Evolutionary conservation across 1,140 invertebrate species (phyloP), one percentile per base, ranked within the genome.

Genomic region (Rhagoletis pomonella): DNA sequence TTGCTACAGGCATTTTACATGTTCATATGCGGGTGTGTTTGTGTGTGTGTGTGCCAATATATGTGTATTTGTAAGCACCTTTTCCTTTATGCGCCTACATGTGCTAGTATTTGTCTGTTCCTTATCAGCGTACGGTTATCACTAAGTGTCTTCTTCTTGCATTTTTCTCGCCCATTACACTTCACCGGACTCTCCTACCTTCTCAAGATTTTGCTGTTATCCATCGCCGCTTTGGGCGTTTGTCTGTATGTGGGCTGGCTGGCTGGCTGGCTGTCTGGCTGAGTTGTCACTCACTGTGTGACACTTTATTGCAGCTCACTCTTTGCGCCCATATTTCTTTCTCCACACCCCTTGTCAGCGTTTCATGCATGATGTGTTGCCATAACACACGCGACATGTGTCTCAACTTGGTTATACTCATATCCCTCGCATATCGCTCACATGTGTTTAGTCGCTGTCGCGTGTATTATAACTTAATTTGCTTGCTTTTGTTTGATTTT

Each of bases 381-480:
- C 73, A 81, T 81, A 81, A 81, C 73, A 81, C 9, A 81, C 73
- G 73, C 73, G 73, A 81, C 73, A 81, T 81, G 73, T 81, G 73
- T 81, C 73, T 50, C 50, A 58, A 81, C 73, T 81, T 42, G n/a
- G 44, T 81, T 55, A 50, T n/a, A 81, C 55, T 14, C 44, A 55
- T 58, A 47, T 81, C 50, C 29, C 50, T n/a, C 10, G 4, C 17
- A 4, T n/a, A 55, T 29, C 44, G 10, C 44, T 55, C 73, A 7
- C 17, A 50, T 55, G 17, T 50, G 44, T 50, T 55, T 81, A 55
- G 50, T n/a, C 17, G 47, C 73, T 81, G 73, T 81, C 73, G 19
- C 73, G n/a, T 81, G 44, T 58, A 81, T 81, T 81, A 81, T 81
- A 58, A 81, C 73, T 81, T 81, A 81, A 81, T 81, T 81, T 81